Percentiles rank a stretch among this genome's conserved stretches.
These are phyloP conservation scores for Mactra quadrangularis DNA, from an alignment of 1,140 invertebrate genomes.

Conservation along the genomic window DNA sequence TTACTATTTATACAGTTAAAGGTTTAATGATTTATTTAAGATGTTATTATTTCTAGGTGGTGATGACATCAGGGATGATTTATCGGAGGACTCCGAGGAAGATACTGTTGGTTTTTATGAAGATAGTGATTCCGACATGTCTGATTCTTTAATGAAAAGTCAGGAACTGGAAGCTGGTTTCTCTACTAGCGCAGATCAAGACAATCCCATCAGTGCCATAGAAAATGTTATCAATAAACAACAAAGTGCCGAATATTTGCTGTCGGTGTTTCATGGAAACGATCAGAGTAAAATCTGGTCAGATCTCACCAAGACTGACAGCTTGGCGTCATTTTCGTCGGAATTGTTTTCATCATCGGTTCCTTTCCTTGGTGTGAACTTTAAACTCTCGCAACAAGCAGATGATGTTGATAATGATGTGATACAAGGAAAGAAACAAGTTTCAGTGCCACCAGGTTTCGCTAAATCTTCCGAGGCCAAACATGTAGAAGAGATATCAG, in stretches of 20 bases:
- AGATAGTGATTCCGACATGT: slow-evolving; percentile 80
- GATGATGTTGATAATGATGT: slow-evolving; percentile 74
- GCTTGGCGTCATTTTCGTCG: slow-evolving; percentile 76
- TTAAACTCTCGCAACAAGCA: slow-evolving; percentile 67
- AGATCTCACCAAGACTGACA: slow-evolving; percentile 66
- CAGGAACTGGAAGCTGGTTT: slow-evolving; percentile 69
- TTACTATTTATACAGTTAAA: too few relatives aligned
- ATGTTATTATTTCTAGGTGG: slow-evolving; percentile 64
- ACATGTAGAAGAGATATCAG: slow-evolving; percentile 82
- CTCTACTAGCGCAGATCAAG: slow-evolving; percentile 58
- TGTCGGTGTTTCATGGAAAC: slow-evolving; percentile 19
- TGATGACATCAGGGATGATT: slow-evolving; percentile 67
- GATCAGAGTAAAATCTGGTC: slow-evolving; percentile 66
- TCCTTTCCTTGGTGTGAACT: slow-evolving; percentile 76
- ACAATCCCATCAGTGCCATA: slow-evolving; percentile 27
- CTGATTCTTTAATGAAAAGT: slow-evolving; percentile 74
- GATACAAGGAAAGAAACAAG: slow-evolving; percentile 76
- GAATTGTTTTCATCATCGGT: slow-evolving; percentile 78
- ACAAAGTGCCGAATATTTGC: slow-evolving; percentile 17
- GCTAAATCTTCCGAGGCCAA: slow-evolving; percentile 75
- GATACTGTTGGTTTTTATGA: slow-evolving; percentile 78
- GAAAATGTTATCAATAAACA: slow-evolving; percentile 24
- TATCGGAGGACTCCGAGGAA: slow-evolving; percentile 80
- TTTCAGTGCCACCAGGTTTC: slow-evolving; percentile 81
- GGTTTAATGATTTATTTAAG: neutral